phyloP scores from a whole-genome alignment of 2,113 vertebrate genomes.

The Ahaetulla prasina region DNA sequence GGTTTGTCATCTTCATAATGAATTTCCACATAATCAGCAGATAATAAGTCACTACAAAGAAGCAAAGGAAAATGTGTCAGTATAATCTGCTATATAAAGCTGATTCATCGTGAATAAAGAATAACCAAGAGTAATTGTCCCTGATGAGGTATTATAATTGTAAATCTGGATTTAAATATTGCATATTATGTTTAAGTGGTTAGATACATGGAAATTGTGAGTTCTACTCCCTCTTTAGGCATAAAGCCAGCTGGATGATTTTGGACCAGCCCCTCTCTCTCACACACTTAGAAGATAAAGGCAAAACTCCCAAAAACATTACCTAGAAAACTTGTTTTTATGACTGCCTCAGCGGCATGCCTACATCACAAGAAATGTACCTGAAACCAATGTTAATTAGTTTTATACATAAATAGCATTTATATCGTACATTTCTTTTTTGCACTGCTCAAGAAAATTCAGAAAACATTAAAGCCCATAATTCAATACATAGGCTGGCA shows the following conservation, averaged over 20 bases:
- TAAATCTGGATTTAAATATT: neutral
- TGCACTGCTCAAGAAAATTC: neutral
- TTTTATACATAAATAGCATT: neutral
- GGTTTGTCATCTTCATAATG: slow-evolving; percentile 87
- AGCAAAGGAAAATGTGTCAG: slow-evolving; percentile 8
- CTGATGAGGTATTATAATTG: neutral
- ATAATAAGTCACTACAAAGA: slow-evolving; percentile 85
- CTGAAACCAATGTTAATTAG: neutral
- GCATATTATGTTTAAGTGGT: neutral
- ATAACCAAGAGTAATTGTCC: neutral
- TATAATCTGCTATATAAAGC: neutral
- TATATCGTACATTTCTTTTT: neutral
- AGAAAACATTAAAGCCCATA: neutral
- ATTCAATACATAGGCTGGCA: neutral
- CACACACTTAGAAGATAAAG: neutral
- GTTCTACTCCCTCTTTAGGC: neutral
- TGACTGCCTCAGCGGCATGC: neutral
- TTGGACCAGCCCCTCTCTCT: neutral
- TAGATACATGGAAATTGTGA: neutral
- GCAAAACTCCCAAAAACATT: neutral
- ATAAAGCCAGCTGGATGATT: neutral
- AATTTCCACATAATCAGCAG: slow-evolving; percentile 95
- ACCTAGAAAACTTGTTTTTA: neutral
- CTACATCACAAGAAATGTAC: neutral
- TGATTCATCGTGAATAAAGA: neutral